These are phyloP conservation scores for Drosophila engyochracea DNA, from an alignment of 2,888 invertebrate genomes.

Conservation along the genomic window DNA sequence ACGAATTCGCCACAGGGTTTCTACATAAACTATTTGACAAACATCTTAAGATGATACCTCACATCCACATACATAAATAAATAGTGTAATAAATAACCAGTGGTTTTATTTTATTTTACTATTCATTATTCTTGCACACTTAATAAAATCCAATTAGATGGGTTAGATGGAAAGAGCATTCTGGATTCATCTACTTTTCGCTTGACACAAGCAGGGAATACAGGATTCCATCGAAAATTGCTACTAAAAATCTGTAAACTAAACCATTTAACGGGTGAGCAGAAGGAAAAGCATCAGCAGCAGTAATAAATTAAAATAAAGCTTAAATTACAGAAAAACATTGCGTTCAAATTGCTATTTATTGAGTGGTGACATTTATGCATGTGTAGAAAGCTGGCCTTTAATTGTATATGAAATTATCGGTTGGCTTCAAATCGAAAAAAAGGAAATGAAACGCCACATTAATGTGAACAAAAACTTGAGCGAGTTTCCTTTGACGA, in stretches of 20 bases:
- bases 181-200: neutral
- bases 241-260: neutral
- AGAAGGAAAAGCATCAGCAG: conserved; percentile 1
- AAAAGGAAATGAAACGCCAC: conserved; percentile 59
- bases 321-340: conserved; percentile 70
- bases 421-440: conserved; percentile 56
- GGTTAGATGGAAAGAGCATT: neutral
- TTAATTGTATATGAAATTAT: conserved; percentile 64
- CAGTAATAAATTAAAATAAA: conserved; percentile 67
- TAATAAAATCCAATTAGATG: too few relatives aligned
- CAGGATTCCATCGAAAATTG: neutral
- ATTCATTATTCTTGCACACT: too few relatives aligned
- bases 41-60: neutral
- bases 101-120: neutral
- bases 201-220: neutral
- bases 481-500: conserved; percentile 13
- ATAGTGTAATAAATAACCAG: too few relatives aligned
- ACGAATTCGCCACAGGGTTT: neutral
- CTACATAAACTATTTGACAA: neutral
- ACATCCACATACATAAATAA: too few relatives aligned
- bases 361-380: conserved; percentile 25
- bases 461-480: conserved; percentile 32
- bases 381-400: neutral
- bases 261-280: neutral
- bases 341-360: conserved; percentile 63